Evolutionary conservation across 2,888 invertebrate genomes (phyloP), one percentile per base, ranked within the genome.

Genomic region (Oscheius onirici): DNA sequence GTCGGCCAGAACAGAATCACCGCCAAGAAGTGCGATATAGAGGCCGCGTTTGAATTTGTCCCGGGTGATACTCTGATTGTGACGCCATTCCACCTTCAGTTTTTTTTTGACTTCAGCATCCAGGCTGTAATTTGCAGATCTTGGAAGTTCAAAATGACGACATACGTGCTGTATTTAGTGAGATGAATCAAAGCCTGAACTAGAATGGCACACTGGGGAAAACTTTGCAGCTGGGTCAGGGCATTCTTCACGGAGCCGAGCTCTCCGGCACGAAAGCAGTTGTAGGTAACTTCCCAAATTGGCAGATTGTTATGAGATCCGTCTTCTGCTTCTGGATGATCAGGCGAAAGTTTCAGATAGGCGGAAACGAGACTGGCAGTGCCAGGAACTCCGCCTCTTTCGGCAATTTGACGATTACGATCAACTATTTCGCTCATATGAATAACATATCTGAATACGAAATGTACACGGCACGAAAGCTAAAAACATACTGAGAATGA

Each of bases 301-400:
- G 80, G 80, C 43, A 76, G 43, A 26, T 76, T 78, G 52, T 78
- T 73, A 43, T 76, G 69, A 43, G 69, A 66, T 46, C 77, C 80
- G 66, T 80, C 80, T 72, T 80, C 80, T 28, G 76, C 63, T 2
- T 73, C 51, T 20, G 71, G 66, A 26, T 71, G 22, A 20, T 70
- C 70, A 24, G 69, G 60, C 22, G 69, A 24, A 44, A 69, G 22
- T 52, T 86, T 86, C 72, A 86, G 68, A 68, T 73, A 86, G 1
- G 85, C 86, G n/a, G 78, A 76, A 11, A 86, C 80, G 22, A 86
- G 75, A 15, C 81, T 75, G 15, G 77, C 49, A 2, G 80, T 80
- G 6, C 85, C 84, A 2, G 86, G 86, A 13, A 85, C 60, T n/a
- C 86, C 86, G 26, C 86, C 86, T 57, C 85, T 69, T 51, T 81